Evolutionary conservation across 2,797 vertebrate species (phyloP).

Genomic region (Anguilla marmorata): DNA sequence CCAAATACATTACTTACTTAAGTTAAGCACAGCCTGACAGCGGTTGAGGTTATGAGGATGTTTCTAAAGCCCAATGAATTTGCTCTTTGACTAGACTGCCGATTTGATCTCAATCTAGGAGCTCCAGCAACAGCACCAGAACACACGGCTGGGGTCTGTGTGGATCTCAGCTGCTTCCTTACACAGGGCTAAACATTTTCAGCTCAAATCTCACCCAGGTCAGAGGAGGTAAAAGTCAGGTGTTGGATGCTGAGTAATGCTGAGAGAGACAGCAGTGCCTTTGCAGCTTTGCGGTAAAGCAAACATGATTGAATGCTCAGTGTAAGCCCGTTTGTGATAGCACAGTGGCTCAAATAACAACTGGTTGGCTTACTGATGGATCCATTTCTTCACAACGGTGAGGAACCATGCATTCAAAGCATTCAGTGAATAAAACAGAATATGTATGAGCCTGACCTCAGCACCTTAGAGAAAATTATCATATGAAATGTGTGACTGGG

Average conservation of each 20-base stretch:
- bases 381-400: background rate
- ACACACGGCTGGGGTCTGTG: background rate
- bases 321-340: background rate
- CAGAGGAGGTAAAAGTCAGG: slow-evolving; percentile 71
- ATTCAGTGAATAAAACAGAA: background rate
- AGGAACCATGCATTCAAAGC: background rate
- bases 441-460: background rate
- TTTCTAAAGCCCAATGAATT: slow-evolving; percentile 14
- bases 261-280: slow-evolving; percentile 42
- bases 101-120: slow-evolving; percentile 23
- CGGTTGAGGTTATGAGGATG: slow-evolving; percentile 1
- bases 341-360: background rate
- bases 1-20: slow-evolving; percentile 58
- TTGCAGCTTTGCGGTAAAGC: background rate
- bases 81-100: slow-evolving; percentile 9
- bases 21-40: slow-evolving; percentile 63
- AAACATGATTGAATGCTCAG: background rate
- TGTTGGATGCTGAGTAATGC: slow-evolving; percentile 52
- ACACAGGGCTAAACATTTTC: slow-evolving; percentile 53
- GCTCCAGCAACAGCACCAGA: background rate
- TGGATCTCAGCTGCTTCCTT: background rate
- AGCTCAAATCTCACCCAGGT: slow-evolving; percentile 70
- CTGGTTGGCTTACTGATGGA: background rate
- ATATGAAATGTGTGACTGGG: background rate
- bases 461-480: background rate